These are phyloP conservation scores for Biston stratarius DNA, from an alignment of 2,888 invertebrate species.

Conservation along the genomic window DNA sequence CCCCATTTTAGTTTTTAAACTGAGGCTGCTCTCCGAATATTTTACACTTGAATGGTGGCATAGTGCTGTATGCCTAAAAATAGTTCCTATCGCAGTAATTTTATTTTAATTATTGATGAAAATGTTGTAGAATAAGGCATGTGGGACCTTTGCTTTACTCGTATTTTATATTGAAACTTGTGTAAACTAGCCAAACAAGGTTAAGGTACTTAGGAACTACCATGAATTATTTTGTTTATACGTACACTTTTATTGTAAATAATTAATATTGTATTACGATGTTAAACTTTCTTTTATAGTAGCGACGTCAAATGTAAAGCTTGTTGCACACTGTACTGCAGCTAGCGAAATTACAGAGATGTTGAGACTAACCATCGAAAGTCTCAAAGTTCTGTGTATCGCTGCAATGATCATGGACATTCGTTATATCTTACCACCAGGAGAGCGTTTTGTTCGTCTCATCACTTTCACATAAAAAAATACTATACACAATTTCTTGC, in stretches of 20 bases:
- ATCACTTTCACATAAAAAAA: not conserved
- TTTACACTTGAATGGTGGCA: conserved; percentile 34
- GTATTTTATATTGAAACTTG: not conserved
- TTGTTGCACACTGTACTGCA: no score
- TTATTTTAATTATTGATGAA: conserved; percentile 26
- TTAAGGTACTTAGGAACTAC: not conserved
- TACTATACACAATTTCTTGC: not conserved
- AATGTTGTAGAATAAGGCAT: conserved; percentile 11
- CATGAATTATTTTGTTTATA: not conserved
- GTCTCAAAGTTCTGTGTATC: no score
- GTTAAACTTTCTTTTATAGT: not conserved
- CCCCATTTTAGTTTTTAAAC: conserved; percentile 67
- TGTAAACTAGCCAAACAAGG: not conserved
- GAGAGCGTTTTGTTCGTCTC: no score
- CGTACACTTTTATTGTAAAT: conserved; percentile 8
- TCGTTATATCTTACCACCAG: no score
- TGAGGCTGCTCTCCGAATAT: conserved; percentile 41
- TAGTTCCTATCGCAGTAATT: conserved; percentile 40
- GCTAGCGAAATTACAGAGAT: no score
- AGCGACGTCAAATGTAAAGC: not conserved
- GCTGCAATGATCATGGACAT: no score
- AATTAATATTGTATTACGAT: not conserved
- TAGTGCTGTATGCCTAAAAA: conserved; percentile 29
- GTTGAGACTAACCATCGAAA: no score
- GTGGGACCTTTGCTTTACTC: conserved; percentile 11